Percentiles rank a stretch among this genome's conserved stretches.
Evolutionary conservation across 2,888 invertebrate genomes (phyloP).

Genomic region (Aromia moschata): DNA sequence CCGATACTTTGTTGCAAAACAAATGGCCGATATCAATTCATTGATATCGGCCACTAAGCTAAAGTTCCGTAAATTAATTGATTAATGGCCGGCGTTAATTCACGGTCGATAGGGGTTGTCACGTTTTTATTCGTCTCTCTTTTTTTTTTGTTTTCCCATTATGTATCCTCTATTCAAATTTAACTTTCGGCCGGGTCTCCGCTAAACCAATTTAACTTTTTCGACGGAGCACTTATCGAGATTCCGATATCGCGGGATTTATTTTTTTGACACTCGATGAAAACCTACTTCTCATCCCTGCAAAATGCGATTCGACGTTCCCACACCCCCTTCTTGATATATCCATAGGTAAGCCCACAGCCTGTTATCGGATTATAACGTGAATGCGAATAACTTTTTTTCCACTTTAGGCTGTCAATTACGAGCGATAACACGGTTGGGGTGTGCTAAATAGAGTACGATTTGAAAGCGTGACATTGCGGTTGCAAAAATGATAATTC

Average conservation of each 20-base stretch:
- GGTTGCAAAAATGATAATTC: no score
- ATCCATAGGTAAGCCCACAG: no score
- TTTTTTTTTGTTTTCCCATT: slow-evolving; percentile 39
- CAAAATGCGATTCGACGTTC: slow-evolving; percentile 7
- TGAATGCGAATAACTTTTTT: no score
- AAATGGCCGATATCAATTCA: no score
- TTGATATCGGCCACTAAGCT: slow-evolving; percentile 47
- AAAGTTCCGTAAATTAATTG: slow-evolving; percentile 46
- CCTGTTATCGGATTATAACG: no score
- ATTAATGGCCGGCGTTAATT: slow-evolving; percentile 50
- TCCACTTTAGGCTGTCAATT: no score
- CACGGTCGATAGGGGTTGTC: slow-evolving; percentile 42
- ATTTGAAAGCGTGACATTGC: no score
- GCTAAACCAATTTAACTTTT: slow-evolving; percentile 46
- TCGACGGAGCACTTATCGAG: slow-evolving; percentile 39
- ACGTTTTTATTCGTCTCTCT: slow-evolving; percentile 40
- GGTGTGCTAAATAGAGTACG: no score
- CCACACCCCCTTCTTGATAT: no score
- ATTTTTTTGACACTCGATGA: slow-evolving; percentile 30
- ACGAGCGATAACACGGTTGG: no score
- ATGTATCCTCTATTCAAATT: slow-evolving; percentile 39
- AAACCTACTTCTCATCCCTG: slow-evolving; percentile 10
- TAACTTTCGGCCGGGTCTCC: slow-evolving; percentile 37
- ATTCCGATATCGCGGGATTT: slow-evolving; percentile 33
- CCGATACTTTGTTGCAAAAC: slow-evolving; percentile 45